Evolutionary conservation across 1,140 invertebrate species (phyloP).

Genomic region (Cyclargus thomasi): DNA sequence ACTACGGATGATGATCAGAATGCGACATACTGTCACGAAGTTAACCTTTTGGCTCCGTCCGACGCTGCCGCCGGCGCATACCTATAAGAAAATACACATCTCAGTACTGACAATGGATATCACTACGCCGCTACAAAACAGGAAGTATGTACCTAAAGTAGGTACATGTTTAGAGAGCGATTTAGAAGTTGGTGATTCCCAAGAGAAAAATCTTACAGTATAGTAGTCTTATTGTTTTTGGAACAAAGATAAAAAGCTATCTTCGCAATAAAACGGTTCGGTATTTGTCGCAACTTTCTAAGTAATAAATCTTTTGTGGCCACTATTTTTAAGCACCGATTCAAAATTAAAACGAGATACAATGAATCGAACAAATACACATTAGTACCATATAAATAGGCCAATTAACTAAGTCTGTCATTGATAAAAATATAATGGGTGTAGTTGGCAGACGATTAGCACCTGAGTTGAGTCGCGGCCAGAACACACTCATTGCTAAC

Average conservation of each 20-base stretch:
- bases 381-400: background rate
- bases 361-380: background rate
- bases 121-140: background rate
- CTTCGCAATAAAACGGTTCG: too few species aligned
- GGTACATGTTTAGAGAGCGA: too few species aligned
- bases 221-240: too few species aligned
- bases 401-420: constrained; percentile 12
- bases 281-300: too few species aligned
- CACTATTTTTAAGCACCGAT: too few species aligned
- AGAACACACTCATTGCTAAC: background rate
- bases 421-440: constrained; percentile 12
- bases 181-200: too few species aligned
- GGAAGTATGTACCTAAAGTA: background rate
- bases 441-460: constrained; percentile 9
- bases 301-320: background rate
- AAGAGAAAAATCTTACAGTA: too few species aligned
- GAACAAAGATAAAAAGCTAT: too few species aligned
- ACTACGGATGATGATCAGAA: background rate
- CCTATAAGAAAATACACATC: constrained; percentile 20
- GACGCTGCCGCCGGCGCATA: constrained; percentile 18
- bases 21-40: constrained; percentile 24
- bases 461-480: background rate
- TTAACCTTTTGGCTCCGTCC: constrained; percentile 21
- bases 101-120: background rate
- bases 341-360: background rate